Evolutionary conservation across 37 sponge, comb jelly and placozoan species (phyloP).

Genomic region (Sycon ciliatum): DNA sequence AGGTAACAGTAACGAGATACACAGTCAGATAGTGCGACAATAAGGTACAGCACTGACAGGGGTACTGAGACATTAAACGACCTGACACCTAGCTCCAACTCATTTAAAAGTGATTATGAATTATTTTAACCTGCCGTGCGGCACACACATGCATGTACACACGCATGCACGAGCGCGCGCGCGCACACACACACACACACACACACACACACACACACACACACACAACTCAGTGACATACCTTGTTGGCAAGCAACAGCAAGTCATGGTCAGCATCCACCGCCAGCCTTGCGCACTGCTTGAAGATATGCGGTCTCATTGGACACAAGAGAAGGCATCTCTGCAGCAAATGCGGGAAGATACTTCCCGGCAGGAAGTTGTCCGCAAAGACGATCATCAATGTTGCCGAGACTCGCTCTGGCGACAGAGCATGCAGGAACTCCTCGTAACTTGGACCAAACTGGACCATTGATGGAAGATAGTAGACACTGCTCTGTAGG

Average conservation of each 20-base stretch:
- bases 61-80: too few relatives aligned
- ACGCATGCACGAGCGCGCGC: too few relatives aligned
- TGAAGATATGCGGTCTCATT: not conserved
- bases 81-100: too few relatives aligned
- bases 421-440: not conserved
- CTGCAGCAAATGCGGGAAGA: not conserved
- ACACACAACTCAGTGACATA: too few relatives aligned
- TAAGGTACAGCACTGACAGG: too few relatives aligned
- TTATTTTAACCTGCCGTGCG: too few relatives aligned
- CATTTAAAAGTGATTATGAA: too few relatives aligned
- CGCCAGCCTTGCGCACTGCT: not conserved
- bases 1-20: too few relatives aligned
- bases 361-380: not conserved
- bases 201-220: too few relatives aligned
- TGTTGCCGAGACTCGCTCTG: not conserved
- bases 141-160: too few relatives aligned
- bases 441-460: not conserved
- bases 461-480: not conserved
- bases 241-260: not conserved
- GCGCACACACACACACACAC: too few relatives aligned
- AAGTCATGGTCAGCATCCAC: conserved; percentile 10
- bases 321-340: conserved; percentile 10
- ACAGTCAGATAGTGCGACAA: too few relatives aligned
- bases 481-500: not conserved
- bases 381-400: not conserved